phyloP scores from a whole-genome alignment of 2,888 invertebrate genomes.

The Acholoe squamosa region DNA sequence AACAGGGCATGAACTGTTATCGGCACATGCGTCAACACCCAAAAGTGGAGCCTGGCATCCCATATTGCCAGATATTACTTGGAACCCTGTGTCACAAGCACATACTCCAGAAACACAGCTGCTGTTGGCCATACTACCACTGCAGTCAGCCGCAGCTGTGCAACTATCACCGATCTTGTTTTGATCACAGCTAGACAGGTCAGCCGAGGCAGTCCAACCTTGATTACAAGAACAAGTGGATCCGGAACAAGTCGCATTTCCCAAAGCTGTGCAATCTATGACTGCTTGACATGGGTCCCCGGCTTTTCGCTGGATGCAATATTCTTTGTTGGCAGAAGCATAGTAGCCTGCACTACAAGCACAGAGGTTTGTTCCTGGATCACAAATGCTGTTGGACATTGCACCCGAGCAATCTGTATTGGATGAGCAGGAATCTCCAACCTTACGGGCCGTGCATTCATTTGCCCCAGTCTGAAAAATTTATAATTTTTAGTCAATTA shows the following conservation, averaged over 20 bases:
- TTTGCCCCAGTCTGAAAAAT: neutral
- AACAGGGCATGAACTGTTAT: neutral
- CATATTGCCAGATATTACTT: neutral
- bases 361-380: neutral
- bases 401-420: slow-evolving; percentile 8
- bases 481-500: too few relatives aligned
- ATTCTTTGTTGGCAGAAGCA: neutral
- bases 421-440: neutral
- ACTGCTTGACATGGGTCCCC: neutral
- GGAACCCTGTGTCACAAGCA: neutral
- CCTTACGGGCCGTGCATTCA: neutral
- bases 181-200: neutral
- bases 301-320: neutral
- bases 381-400: neutral
- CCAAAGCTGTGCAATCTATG: neutral
- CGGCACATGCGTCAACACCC: neutral
- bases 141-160: neutral
- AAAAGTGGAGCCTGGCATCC: neutral
- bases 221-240: neutral
- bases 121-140: slow-evolving; percentile 26
- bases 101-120: slow-evolving; percentile 3
- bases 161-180: neutral
- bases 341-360: neutral
- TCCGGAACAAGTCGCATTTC: slow-evolving; percentile 7
- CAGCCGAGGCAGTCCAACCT: neutral